These are phyloP conservation scores for Pipistrellus nathusii DNA, from an alignment of 2,797 vertebrate species.

Conservation along the genomic window DNA sequence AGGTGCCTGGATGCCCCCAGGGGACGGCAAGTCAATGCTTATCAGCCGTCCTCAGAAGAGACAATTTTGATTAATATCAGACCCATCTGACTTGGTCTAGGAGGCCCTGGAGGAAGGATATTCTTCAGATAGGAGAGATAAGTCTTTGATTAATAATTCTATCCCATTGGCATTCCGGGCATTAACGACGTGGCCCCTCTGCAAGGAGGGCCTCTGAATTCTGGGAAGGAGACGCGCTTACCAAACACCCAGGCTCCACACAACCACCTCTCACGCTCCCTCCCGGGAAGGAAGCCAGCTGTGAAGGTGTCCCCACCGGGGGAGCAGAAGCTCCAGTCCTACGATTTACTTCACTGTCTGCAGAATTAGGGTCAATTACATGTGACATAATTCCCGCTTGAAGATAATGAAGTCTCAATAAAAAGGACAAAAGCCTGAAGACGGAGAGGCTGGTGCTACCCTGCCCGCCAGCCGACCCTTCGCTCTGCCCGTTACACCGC, in stretches of 20 bases:
- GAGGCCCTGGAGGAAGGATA: conserved; percentile 90
- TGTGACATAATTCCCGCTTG: conserved; percentile 63
- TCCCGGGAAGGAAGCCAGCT: conserved; percentile 53
- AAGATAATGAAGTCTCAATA: conserved; percentile 68
- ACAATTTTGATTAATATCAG: conserved; percentile 91
- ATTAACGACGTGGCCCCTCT: conserved; percentile 85
- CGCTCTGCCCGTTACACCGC: neutral
- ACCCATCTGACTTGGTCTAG: conserved; percentile 90
- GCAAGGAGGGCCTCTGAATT: conserved; percentile 83
- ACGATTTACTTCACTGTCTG: conserved; percentile 73
- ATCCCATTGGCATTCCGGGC: conserved; percentile 88
- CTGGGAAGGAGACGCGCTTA: conserved; percentile 73
- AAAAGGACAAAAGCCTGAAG: conserved; percentile 25
- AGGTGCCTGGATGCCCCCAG: conserved; percentile 88
- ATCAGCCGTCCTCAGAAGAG: conserved; percentile 90
- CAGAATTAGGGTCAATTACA: conserved; percentile 75
- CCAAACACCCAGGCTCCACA: conserved; percentile 50
- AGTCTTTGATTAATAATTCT: conserved; percentile 92
- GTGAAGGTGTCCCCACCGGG: conserved; percentile 60
- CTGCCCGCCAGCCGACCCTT: neutral
- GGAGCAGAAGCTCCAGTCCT: conserved; percentile 53
- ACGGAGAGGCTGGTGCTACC: neutral
- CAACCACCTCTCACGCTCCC: neutral
- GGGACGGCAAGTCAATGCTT: conserved; percentile 89
- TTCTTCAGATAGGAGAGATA: conserved; percentile 90